These are phyloP conservation scores for Temnothorax unifasciatus DNA, from an alignment of 2,888 invertebrate species.

Conservation along the genomic window DNA sequence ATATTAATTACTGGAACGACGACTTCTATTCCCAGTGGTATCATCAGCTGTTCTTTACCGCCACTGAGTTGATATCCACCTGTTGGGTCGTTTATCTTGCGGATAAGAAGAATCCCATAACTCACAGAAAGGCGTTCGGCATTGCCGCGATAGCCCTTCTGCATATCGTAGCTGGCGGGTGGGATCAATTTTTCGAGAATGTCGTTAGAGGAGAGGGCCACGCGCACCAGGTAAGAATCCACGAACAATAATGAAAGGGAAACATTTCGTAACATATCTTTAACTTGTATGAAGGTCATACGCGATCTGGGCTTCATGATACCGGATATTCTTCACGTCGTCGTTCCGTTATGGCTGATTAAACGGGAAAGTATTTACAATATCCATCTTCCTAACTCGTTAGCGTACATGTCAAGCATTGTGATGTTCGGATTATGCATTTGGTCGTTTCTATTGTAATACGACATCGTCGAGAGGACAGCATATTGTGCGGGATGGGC, in stretches of 20 bases:
- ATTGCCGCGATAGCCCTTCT: constrained; percentile 89
- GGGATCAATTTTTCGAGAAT: constrained; percentile 90
- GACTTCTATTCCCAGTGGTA: constrained; percentile 91
- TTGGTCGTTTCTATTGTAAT: constrained; percentile 77
- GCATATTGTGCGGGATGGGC: neutral
- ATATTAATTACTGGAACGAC: constrained; percentile 91
- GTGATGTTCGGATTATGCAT: constrained; percentile 82
- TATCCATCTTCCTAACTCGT: constrained; percentile 79
- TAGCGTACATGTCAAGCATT: constrained; percentile 82
- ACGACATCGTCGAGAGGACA: neutral
- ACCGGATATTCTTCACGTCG: constrained; percentile 89
- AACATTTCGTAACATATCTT: constrained; percentile 32
- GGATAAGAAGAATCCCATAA: constrained; percentile 87
- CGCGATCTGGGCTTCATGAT: constrained; percentile 91
- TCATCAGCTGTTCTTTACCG: constrained; percentile 89
- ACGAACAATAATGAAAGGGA: neutral
- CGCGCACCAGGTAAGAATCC: constrained; percentile 88
- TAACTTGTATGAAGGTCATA: constrained; percentile 85
- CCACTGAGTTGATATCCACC: constrained; percentile 89
- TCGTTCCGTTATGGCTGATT: constrained; percentile 88
- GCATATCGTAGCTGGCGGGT: constrained; percentile 89
- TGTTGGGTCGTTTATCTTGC: constrained; percentile 88
- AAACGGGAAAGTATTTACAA: constrained; percentile 79
- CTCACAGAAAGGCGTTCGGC: constrained; percentile 88
- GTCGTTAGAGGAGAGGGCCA: constrained; percentile 89